Evolutionary conservation across 2,113 vertebrate genomes (phyloP), one percentile per base, ranked within the genome.

Genomic region (Isurus oxyrinchus): DNA sequence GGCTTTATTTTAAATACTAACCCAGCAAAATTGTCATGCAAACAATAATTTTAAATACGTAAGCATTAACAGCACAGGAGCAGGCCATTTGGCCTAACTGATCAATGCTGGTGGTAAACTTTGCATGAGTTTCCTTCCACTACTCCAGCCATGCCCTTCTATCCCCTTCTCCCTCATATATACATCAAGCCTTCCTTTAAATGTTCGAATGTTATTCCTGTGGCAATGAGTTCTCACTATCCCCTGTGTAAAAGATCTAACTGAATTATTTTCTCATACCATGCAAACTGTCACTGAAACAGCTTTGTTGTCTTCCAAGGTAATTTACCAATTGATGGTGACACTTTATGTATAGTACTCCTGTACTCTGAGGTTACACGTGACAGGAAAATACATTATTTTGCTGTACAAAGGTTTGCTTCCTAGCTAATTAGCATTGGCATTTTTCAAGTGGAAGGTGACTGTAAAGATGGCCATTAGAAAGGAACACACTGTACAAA

Each of bases 401-500:
- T 40, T 66, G 59, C n/a, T 94, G 63, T 8, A 63, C 59, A 94
- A 93, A 63, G 16, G 35, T 8, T 94, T 35, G 69, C 53, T 95
- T 95, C 25, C 11, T 55, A 49, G 40, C 23, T 72, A 95, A 95
- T 95, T 95, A 95, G 61, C n/a, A 95, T 69, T 69, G 67, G 40
- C 16, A 93, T 93, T 93, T 81, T 53, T 67, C 49, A 95, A 95
- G 66, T 35, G 40, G 61, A 14, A 95, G 44, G 66, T 95, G 66
- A 53, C 40, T 69, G 44, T 72, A 27, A 72, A 95, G 94, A 53
- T 53, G 66, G 63, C 40, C 94, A 95, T 94, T 61, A 69, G 66
- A 95, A 72, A 53, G 35, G 35, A 27, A 35, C 55, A 72, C 66
- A 72, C 94, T 95, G 66, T 95, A 95, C 94, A 95, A 53, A 95